Evolutionary conservation across 2,113 vertebrate genomes (phyloP).

Genomic region (Hippocampus comes): DNA sequence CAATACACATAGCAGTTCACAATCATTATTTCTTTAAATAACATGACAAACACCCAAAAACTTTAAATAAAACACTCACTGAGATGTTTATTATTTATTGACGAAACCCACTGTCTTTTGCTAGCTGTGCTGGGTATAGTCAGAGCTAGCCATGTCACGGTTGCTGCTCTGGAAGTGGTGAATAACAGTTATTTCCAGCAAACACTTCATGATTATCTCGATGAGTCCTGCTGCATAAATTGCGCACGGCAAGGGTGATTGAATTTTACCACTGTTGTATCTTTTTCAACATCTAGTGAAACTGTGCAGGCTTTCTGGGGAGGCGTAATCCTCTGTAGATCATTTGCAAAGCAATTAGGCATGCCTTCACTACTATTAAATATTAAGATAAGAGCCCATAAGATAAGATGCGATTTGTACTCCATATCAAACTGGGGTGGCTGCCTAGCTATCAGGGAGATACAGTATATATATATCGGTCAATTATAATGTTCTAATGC

Average conservation of each 20-base stretch:
- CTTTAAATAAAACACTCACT: too few relatives aligned
- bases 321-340: conserved; percentile 68
- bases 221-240: conserved; percentile 23
- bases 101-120: too few relatives aligned
- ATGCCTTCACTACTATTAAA: conserved; percentile 65
- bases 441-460: conserved; percentile 65
- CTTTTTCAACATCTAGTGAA: conserved; percentile 54
- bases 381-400: conserved; percentile 61
- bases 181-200: conserved; percentile 18
- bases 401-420: conserved; percentile 71
- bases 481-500: conserved; percentile 57
- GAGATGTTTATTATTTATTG: too few relatives aligned
- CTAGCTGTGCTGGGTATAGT: too few relatives aligned
- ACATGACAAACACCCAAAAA: neutral
- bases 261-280: conserved; percentile 45
- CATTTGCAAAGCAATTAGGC: conserved; percentile 71
- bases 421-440: conserved; percentile 64
- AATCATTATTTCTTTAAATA: neutral
- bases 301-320: conserved; percentile 43
- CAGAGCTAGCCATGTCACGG: too few relatives aligned
- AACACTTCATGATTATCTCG: conserved; percentile 8
- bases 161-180: too few relatives aligned
- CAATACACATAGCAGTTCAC: neutral
- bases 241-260: conserved; percentile 33
- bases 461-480: conserved; percentile 28